Base-by-base conservation (phyloP, 2,888 invertebrate genomes). In the Pyralis farinalis region DNA sequence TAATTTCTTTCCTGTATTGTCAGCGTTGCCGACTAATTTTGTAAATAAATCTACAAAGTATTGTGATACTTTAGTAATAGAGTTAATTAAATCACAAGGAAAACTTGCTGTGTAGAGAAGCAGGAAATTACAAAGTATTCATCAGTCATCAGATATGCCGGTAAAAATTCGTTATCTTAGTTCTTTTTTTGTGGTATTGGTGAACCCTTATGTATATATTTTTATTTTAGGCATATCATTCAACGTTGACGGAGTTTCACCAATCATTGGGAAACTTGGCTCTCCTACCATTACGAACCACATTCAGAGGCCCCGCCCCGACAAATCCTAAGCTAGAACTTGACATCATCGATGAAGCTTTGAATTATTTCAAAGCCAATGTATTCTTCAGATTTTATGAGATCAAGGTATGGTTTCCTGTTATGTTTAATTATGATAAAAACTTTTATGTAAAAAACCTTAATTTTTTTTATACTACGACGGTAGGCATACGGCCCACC, bases 331-430 rank as follows among this genome's bases (percentile, higher is more conserved):
- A 86, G 53, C 91, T 92, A 38, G 95, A 95, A 32, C 91, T 92
- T 53, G 99, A 99, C 81, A 96, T 99, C 50, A 95, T 99, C 56
- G 99, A 99, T 81, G 99, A 99, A 90, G 97, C 98, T 38, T 91
- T 99, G 25, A 96, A 95, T 69, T 99, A 93, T 80, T 99, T 99
- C 83, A 99, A 98, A 89, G 98, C 99, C 0, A 99, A 99, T 88
- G 98, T 99, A 0, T 99, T 99, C 86, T 99, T 99, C 79, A 93
- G 98, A 55, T 98, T 98, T 25, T 99, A 98, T 81, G 99, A 99
- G 91, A 98, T 99, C 46, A 98, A 98, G 93, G 97, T 97, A 83
- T 25, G 7, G 25, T 25, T 7, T n/a, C n/a, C n/a, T n/a, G n/a
- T n/a, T n/a, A n/a, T n/a, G n/a, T n/a, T n/a, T n/a, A n/a, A n/a